Percentiles rank a stretch among this genome's conserved stretches.
Conservation (phyloP, 2,888 invertebrate genomes). For the Serripes groenlandicus region DNA sequence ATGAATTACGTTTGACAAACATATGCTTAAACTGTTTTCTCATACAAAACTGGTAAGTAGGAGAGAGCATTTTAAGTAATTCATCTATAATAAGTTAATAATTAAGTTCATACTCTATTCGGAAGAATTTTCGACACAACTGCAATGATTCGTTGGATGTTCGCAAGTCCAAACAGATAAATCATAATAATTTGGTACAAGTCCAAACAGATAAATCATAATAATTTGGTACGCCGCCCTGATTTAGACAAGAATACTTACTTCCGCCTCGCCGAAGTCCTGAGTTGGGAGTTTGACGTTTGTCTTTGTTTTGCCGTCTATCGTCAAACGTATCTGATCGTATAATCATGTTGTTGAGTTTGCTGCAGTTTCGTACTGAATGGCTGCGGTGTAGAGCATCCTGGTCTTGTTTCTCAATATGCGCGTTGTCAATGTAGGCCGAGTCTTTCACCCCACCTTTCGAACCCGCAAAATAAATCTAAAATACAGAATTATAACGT, state of each 20-base stretch:
- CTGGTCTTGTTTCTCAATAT: constrained; percentile 47
- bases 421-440: constrained; percentile 54
- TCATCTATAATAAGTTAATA: too few species aligned
- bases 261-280: constrained; percentile 1
- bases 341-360: constrained; percentile 35
- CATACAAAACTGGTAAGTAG: too few species aligned
- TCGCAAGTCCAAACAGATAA: background rate
- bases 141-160: too few species aligned
- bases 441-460: constrained; percentile 55
- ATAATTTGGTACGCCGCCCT: too few species aligned
- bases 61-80: too few species aligned
- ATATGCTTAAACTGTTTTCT: too few species aligned
- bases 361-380: constrained; percentile 7
- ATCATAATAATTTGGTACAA: too few species aligned
- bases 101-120: too few species aligned
- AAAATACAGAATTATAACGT: background rate
- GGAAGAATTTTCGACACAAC: too few species aligned
- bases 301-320: constrained; percentile 28
- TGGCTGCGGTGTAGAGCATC: constrained; percentile 24
- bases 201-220: background rate
- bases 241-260: too few species aligned
- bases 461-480: constrained; percentile 48
- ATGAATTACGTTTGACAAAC: too few species aligned
- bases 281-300: background rate
- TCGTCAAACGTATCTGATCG: constrained; percentile 62